phyloP scores from a whole-genome alignment of 2,113 vertebrate species.

The Nothobranchius kuhntae region DNA sequence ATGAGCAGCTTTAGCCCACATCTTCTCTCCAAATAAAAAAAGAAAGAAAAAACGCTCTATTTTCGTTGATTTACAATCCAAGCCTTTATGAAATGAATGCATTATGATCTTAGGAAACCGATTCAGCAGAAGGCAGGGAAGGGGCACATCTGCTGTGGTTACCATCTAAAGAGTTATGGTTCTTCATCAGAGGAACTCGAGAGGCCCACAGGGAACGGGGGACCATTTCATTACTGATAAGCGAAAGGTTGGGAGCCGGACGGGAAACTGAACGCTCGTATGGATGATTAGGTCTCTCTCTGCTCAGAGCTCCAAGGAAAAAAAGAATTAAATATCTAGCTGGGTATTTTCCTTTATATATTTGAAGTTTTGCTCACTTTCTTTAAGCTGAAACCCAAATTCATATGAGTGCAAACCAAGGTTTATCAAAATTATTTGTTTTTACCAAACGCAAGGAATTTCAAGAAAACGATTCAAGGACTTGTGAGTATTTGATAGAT shows the following conservation, averaged over 20 bases:
- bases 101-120: slow-evolving; percentile 12
- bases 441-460: background rate
- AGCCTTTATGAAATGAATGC: slow-evolving; percentile 3
- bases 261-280: slow-evolving; percentile 45
- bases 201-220: slow-evolving; percentile 47
- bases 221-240: slow-evolving; percentile 69
- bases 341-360: slow-evolving; percentile 12
- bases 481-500: no score
- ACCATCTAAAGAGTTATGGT: slow-evolving; percentile 21
- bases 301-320: slow-evolving; percentile 13
- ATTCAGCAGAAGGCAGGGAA: background rate
- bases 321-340: slow-evolving; percentile 16
- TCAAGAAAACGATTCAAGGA: background rate
- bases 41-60: background rate
- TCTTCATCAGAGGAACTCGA: slow-evolving; percentile 62
- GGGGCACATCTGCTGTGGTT: slow-evolving; percentile 1
- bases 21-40: background rate
- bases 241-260: slow-evolving; percentile 39
- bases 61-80: background rate
- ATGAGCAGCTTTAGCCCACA: slow-evolving; percentile 25
- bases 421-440: background rate
- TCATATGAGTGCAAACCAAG: background rate
- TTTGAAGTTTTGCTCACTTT: slow-evolving; percentile 12
- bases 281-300: slow-evolving; percentile 37
- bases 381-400: background rate